Evolutionary conservation across 2,888 invertebrate species (phyloP).

Genomic region (Lochmaea crataegi): DNA sequence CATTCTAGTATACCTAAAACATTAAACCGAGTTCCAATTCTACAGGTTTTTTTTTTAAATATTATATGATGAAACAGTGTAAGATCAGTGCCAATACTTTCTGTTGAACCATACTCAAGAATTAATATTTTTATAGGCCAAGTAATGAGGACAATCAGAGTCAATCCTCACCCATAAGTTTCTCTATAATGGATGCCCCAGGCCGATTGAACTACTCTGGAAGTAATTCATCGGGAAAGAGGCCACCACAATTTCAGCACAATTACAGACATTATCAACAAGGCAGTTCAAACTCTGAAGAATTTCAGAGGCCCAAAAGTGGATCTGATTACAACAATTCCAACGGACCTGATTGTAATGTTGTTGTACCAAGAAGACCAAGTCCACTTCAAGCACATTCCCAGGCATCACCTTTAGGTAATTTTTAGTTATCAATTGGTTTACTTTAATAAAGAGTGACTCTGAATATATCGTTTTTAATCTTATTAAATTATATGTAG

Average conservation of each 20-base stretch:
- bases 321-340: slow-evolving; percentile 66
- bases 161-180: slow-evolving; percentile 80
- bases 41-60: too few relatives aligned
- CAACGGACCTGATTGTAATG: slow-evolving; percentile 71
- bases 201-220: slow-evolving; percentile 73
- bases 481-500: slow-evolving; percentile 51
- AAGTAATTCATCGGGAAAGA: slow-evolving; percentile 69
- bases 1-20: too few relatives aligned
- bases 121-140: slow-evolving; percentile 41
- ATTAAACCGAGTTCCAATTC: too few relatives aligned
- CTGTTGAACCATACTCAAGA: neutral
- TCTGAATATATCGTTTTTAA: neutral
- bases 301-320: slow-evolving; percentile 66
- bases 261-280: slow-evolving; percentile 70
- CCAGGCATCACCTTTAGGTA: slow-evolving; percentile 74
- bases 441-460: too few relatives aligned
- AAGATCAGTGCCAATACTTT: too few relatives aligned
- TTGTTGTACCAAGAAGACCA: slow-evolving; percentile 75
- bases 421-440: too few relatives aligned
- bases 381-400: slow-evolving; percentile 78
- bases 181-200: slow-evolving; percentile 79
- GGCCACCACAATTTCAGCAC: slow-evolving; percentile 68
- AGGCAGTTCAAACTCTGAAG: slow-evolving; percentile 65
- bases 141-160: slow-evolving; percentile 68
- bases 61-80: too few relatives aligned